Evolutionary conservation across 2,888 invertebrate species (phyloP).

Genomic region (Drosophila paracracens): DNA sequence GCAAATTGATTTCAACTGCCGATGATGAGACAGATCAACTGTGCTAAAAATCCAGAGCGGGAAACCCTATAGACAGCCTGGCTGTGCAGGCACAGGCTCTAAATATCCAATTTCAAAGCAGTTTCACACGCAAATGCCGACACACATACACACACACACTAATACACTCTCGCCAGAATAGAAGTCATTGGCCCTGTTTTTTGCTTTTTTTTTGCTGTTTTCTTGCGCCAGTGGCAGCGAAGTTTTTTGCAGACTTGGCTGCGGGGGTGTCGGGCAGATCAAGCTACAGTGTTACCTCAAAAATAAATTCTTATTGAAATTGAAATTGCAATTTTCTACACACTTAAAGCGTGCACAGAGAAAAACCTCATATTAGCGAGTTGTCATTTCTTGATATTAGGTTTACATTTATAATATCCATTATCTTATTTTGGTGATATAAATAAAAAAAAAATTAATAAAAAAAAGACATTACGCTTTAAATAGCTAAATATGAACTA

Average conservation of each 20-base stretch:
- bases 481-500: neutral
- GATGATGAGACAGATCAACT: slow-evolving; percentile 51
- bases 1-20: slow-evolving; percentile 72
- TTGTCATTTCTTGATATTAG: neutral
- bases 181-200: slow-evolving; percentile 66
- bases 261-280: neutral
- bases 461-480: neutral
- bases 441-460: neutral
- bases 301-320: neutral
- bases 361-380: neutral
- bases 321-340: neutral
- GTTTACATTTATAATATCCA: neutral
- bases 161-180: neutral
- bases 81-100: neutral
- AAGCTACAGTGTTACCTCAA: slow-evolving; percentile 3
- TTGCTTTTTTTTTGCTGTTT: neutral
- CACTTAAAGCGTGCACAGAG: neutral
- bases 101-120: slow-evolving; percentile 75
- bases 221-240: neutral
- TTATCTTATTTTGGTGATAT: neutral
- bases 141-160: slow-evolving; percentile 10
- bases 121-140: slow-evolving; percentile 80
- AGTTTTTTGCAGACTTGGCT: slow-evolving; percentile 2
- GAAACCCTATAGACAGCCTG: slow-evolving; percentile 19
- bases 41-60: slow-evolving; percentile 49